Percentiles rank a stretch among this genome's conserved stretches.
Conservation (phyloP, 2,113 vertebrate species). For the Xiphias gladius region DNA sequence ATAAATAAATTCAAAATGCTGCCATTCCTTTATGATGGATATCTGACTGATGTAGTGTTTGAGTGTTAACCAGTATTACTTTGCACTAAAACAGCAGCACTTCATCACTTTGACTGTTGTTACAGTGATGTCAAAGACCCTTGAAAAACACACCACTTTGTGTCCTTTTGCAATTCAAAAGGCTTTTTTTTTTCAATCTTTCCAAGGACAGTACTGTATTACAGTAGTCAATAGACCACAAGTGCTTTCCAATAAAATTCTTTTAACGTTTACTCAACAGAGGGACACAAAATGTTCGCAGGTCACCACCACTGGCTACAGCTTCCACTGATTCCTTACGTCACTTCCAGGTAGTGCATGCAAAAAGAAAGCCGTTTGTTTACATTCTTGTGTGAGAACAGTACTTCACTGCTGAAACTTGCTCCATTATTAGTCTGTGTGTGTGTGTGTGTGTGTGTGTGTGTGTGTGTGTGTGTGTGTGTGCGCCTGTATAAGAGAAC, state of each 20-base stretch:
- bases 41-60: neutral
- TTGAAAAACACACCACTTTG: conserved; percentile 32
- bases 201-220: conserved; percentile 27
- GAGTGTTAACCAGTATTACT: conserved; percentile 4
- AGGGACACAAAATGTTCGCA: neutral
- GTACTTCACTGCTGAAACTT: conserved; percentile 32
- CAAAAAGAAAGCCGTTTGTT: conserved; percentile 45
- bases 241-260: conserved; percentile 11
- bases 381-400: conserved; percentile 45
- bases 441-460: conserved; percentile 27
- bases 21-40: neutral
- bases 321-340: neutral
- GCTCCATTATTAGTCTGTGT: conserved; percentile 14
- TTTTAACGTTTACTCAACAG: neutral
- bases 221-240: neutral
- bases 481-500: conserved; percentile 19
- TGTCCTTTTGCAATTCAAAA: conserved; percentile 6
- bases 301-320: neutral
- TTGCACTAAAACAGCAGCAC: conserved; percentile 22
- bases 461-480: conserved; percentile 30
- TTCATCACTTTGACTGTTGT: neutral
- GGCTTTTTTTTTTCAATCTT: conserved; percentile 1
- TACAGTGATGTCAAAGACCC: neutral
- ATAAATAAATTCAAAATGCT: neutral
- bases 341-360: conserved; percentile 21